phyloP scores from a whole-genome alignment of 2,113 vertebrate species.

The human region DNA sequence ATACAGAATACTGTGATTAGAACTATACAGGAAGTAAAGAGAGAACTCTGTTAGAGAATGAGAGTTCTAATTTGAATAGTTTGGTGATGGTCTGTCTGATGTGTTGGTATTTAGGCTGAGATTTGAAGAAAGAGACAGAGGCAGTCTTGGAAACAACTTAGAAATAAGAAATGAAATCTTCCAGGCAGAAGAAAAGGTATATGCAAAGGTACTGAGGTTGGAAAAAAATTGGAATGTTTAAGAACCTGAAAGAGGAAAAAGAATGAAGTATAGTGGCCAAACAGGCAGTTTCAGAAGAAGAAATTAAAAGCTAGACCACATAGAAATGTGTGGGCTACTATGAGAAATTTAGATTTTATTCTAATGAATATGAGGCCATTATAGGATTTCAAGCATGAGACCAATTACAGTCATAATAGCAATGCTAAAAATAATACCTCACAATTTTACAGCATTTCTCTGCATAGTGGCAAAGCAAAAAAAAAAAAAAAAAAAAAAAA shows the following conservation, averaged over 20 bases:
- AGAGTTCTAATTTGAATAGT: neutral
- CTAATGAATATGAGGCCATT: neutral
- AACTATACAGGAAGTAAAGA: neutral
- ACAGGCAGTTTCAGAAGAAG: neutral
- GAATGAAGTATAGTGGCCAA: neutral
- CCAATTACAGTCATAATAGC: neutral
- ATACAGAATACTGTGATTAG: neutral
- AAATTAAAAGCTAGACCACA: neutral
- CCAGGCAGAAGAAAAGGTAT: neutral
- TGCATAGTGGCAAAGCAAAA: neutral
- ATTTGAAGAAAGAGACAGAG: neutral
- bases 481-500: neutral
- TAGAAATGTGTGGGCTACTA: neutral
- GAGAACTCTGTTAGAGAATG: neutral
- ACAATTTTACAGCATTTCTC: neutral
- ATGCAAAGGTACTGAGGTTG: neutral
- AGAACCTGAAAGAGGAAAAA: neutral
- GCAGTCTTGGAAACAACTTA: neutral
- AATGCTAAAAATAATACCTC: neutral
- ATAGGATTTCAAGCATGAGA: neutral
- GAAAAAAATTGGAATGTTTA: neutral
- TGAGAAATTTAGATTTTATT: neutral
- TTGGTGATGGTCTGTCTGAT: neutral
- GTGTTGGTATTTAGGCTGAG: neutral
- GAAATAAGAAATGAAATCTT: neutral